Evolutionary conservation across 2,888 invertebrate genomes (phyloP), one percentile per base, ranked within the genome.

Genomic region (Euzetes globulus): DNA sequence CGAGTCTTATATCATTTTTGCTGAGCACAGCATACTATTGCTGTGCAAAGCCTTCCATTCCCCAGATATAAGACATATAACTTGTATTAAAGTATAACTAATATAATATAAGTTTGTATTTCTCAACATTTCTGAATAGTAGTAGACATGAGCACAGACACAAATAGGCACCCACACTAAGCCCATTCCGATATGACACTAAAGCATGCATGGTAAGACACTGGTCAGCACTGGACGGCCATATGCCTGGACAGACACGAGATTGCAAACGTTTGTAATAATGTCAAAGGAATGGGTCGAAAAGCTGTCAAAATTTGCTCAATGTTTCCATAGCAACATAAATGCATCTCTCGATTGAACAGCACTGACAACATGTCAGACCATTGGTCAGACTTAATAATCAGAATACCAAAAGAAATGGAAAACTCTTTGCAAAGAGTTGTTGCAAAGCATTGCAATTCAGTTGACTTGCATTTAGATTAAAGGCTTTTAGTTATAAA

Each of bases 1-100:
- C 37, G 65, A 37, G 65, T 41, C 29, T 65, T 65, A 65, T 65
- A 65, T 63, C 63, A 63, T 65, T 65, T 60, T 33, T 65, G 65
- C 65, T 65, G 65, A 65, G 63, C n/a, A 17, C 29, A 15, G 65
- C 29, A n/a, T 29, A 22, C 19, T 7, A 25, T 1, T 63, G 25
- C 25, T 55, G 11, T 25, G 3, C 25, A 55, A 33, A 33, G 33
- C 33, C 33, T 33, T 33, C 19, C 55, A 55, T 27, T 63, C 63
- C 63, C 63, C 27, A 15, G 63, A 63, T 63, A 63, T 63, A 63
- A 22, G 25, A 27, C 33, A 13, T 15, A 22, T 55, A n/a, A 52
- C 52, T 52, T 19, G 19, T 19, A 17, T 17, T 58, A 58, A 25
- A 58, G 37, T 37, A 19, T 37, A 65, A n/a, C 29, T 65, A 29